These are phyloP conservation scores for Scaptomyza cyrtandrae DNA, from an alignment of 2,888 invertebrate species.

Conservation along the genomic window DNA sequence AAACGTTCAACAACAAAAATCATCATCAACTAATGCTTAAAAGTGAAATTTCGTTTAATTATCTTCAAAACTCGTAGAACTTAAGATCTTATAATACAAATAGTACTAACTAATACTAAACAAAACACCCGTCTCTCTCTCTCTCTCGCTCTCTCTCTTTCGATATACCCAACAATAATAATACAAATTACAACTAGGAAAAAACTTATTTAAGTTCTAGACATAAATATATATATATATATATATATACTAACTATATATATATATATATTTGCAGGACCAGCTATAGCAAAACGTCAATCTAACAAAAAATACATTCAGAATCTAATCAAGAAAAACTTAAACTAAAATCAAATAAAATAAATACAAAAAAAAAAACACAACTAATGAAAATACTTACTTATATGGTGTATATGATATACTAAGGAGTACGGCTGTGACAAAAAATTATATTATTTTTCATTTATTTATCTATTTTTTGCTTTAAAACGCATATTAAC, in stretches of 20 bases:
- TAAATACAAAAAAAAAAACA: slow-evolving; percentile 24
- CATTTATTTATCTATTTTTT: slow-evolving; percentile 62
- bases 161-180: slow-evolving; percentile 16
- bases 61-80: slow-evolving; percentile 19
- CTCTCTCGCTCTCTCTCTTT: slow-evolving; percentile 59
- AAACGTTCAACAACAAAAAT: not conserved
- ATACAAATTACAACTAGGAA: slow-evolving; percentile 12
- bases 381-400: slow-evolving; percentile 27
- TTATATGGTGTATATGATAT: slow-evolving; percentile 45
- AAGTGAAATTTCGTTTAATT: slow-evolving; percentile 12
- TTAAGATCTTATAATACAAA: slow-evolving; percentile 39
- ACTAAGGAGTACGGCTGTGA: slow-evolving; percentile 81
- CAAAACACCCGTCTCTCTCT: slow-evolving; percentile 49
- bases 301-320: slow-evolving; percentile 31
- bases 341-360: too few species aligned
- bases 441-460: slow-evolving; percentile 29
- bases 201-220: slow-evolving; percentile 19
- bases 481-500: slow-evolving; percentile 64
- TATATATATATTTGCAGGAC: slow-evolving; percentile 41
- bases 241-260: not conserved
- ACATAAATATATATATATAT: slow-evolving; percentile 20
- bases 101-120: slow-evolving; percentile 16
- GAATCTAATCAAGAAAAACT: slow-evolving; percentile 25
- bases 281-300: slow-evolving; percentile 44
- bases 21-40: slow-evolving; percentile 1